A percentile compares a stretch with the other conserved stretches of the same genome.
These are phyloP conservation scores for Portevinia maculata DNA, from an alignment of 2,888 invertebrate genomes.

Conservation along the genomic window DNA sequence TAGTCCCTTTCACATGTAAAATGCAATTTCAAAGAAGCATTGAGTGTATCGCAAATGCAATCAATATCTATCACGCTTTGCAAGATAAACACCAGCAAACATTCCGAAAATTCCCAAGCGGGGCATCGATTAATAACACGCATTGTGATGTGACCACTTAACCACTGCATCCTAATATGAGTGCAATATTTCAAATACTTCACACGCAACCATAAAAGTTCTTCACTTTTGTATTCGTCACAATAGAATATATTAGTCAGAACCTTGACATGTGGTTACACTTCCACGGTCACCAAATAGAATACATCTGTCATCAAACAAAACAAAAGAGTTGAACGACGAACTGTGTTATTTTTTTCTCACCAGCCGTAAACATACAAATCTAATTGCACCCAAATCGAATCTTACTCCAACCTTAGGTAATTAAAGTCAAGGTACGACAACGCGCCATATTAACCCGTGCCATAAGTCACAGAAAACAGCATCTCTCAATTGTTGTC, in stretches of 20 bases:
- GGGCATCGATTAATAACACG: too few relatives aligned
- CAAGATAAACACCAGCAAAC: too few relatives aligned
- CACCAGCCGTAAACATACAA: background rate
- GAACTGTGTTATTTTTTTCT: slow-evolving; percentile 22
- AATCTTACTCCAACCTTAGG: slow-evolving; percentile 52
- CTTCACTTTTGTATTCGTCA: background rate
- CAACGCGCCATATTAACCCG: slow-evolving; percentile 60
- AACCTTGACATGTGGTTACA: slow-evolving; percentile 18
- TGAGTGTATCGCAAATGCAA: too few relatives aligned
- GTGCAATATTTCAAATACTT: too few relatives aligned
- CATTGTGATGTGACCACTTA: too few relatives aligned
- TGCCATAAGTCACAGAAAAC: slow-evolving; percentile 10
- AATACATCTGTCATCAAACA: background rate
- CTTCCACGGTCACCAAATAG: slow-evolving; percentile 13
- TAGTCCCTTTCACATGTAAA: too few relatives aligned
- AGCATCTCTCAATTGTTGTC: slow-evolving; percentile 48
- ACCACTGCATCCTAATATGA: too few relatives aligned
- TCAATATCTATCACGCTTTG: too few relatives aligned
- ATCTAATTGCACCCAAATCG: slow-evolving; percentile 40
- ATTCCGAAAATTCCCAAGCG: too few relatives aligned
- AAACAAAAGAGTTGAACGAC: slow-evolving; percentile 58
- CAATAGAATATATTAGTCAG: slow-evolving; percentile 13
- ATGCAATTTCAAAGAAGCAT: too few relatives aligned
- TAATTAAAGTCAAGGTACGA: slow-evolving; percentile 68
- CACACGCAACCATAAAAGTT: background rate